These are phyloP conservation scores for Andrena chrysosceles DNA, from an alignment of 2,888 invertebrate species.

Conservation along the genomic window DNA sequence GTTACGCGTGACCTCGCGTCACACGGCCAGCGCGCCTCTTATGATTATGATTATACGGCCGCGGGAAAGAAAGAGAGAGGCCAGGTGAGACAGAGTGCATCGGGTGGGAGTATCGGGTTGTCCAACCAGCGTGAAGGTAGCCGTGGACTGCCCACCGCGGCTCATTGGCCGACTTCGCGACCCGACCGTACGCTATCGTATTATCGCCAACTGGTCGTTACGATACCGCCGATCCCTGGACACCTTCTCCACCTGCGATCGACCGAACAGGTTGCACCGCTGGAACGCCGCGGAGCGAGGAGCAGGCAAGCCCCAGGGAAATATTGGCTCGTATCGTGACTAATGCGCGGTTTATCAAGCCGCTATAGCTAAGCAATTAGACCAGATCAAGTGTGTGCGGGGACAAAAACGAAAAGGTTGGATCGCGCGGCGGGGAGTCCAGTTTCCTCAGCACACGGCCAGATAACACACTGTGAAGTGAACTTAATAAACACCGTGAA, in stretches of 20 bases:
- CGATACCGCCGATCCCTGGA: constrained; percentile 60
- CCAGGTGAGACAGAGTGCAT: constrained; percentile 64
- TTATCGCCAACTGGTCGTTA: constrained; percentile 67
- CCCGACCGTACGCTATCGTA: constrained; percentile 70
- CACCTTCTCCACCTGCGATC: constrained; percentile 43
- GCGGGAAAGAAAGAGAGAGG: constrained; percentile 66
- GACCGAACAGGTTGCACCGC: background rate
- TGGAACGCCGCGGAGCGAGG: background rate
- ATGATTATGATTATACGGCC: constrained; percentile 67
- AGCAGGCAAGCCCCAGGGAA: no score
- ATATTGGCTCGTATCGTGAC: constrained; percentile 9
- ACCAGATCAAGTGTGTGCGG: background rate
- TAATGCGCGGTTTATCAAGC: constrained; percentile 5
- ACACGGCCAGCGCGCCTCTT: constrained; percentile 63
- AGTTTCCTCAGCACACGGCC: no score
- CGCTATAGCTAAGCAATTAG: background rate
- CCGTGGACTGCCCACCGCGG: constrained; percentile 82
- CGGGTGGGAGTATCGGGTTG: constrained; percentile 76
- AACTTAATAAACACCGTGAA: no score
- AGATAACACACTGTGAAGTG: no score
- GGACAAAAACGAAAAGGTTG: no score
- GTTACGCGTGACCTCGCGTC: constrained; percentile 38
- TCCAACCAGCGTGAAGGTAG: constrained; percentile 80
- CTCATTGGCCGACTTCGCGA: constrained; percentile 81
- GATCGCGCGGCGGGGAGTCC: no score